phyloP scores from a whole-genome alignment of 1,140 invertebrate genomes.

The Scaptomyza hsui region DNA sequence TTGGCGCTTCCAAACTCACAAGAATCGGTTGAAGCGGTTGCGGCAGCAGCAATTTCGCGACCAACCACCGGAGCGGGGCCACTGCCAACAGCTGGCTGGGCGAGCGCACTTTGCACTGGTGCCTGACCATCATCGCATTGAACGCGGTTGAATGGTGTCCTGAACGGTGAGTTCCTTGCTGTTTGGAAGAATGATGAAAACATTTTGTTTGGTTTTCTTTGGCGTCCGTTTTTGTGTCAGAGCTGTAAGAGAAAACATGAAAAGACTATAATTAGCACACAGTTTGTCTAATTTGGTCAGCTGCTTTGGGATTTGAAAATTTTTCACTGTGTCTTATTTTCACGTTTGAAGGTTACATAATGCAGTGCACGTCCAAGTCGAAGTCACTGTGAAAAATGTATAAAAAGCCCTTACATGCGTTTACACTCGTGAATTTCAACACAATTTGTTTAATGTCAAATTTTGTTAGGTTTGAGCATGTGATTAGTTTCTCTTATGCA shows the following conservation, averaged over 20 bases:
- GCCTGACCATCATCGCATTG: constrained; percentile 85
- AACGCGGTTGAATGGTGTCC: constrained; percentile 87
- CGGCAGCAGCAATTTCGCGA: constrained; percentile 86
- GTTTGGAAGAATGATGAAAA: constrained; percentile 90
- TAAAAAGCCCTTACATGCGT: not conserved
- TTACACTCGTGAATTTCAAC: not conserved
- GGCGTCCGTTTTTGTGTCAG: constrained; percentile 8
- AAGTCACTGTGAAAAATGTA: not conserved
- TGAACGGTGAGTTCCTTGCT: constrained; percentile 90
- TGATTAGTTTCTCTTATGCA: constrained; percentile 52
- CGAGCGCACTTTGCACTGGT: not conserved
- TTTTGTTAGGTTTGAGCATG: constrained; percentile 15
- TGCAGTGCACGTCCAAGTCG: constrained; percentile 39
- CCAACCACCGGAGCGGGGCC: constrained; percentile 84
- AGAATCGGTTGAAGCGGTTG: constrained; percentile 87
- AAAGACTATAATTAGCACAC: constrained; percentile 38
- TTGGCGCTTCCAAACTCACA: constrained; percentile 97
- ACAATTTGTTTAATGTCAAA: not conserved
- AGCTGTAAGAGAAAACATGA: constrained; percentile 33
- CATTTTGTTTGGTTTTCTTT: constrained; percentile 84
- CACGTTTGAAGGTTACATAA: constrained; percentile 73
- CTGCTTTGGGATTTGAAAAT: constrained; percentile 34
- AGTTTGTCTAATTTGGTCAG: constrained; percentile 67
- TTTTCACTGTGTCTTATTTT: constrained; percentile 21
- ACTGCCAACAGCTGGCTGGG: constrained; percentile 29